A percentile compares a stretch with the other conserved stretches of the same genome.
These are phyloP conservation scores for Ciconia nigra DNA, from an alignment of 2,797 vertebrate genomes.

Conservation along the genomic window DNA sequence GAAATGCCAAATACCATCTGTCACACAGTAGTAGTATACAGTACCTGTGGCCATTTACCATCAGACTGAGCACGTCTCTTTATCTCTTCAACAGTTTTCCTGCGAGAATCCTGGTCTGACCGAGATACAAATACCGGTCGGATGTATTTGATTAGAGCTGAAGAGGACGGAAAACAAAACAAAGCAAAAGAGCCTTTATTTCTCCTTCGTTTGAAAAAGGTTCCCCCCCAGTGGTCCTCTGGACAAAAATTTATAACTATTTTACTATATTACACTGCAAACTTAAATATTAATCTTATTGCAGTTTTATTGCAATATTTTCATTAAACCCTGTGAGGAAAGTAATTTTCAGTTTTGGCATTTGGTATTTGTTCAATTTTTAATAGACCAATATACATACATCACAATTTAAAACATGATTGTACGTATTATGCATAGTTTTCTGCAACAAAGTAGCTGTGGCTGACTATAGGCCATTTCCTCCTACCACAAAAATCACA, in stretches of 20 bases:
- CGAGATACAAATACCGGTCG: conserved; percentile 95
- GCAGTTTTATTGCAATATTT: neutral
- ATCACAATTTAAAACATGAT: neutral
- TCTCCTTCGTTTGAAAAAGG: neutral
- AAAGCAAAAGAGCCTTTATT: neutral
- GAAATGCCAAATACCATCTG: neutral
- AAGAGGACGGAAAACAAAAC: neutral
- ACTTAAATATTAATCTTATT: neutral
- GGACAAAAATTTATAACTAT: neutral
- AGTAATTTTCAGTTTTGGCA: neutral
- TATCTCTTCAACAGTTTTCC: conserved; percentile 97
- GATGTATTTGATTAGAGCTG: conserved; percentile 95
- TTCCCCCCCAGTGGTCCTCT: neutral
- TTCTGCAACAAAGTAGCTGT: neutral
- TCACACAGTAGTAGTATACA: neutral
- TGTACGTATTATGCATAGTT: neutral
- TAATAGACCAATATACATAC: neutral
- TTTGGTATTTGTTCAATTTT: neutral
- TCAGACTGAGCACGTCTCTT: conserved; percentile 87
- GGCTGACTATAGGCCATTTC: neutral
- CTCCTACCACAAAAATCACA: neutral
- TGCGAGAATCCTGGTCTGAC: conserved; percentile 93
- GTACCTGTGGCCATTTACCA: conserved; percentile 95
- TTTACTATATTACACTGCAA: neutral
- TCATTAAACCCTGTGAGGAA: neutral